Evolutionary conservation across 2,113 vertebrate genomes (phyloP), one percentile per base, ranked within the genome.

Genomic region (Polypterus senegalus): DNA sequence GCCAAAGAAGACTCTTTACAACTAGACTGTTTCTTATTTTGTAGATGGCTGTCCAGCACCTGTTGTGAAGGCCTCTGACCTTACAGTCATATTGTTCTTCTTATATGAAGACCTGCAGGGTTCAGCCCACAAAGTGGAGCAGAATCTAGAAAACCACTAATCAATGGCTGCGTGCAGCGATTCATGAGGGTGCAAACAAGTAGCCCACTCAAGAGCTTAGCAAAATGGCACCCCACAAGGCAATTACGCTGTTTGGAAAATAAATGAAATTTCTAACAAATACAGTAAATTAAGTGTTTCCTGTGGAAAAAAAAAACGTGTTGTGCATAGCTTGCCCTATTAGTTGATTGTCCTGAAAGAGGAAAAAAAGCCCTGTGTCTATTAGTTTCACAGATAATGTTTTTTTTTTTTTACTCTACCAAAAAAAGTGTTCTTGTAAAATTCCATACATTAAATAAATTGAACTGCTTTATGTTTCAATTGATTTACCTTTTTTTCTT

Each of bases 251-350:
- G 77, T 80, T 77, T 73, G 64, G 62, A 74, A 82, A 82, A 81
- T 76, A 79, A 76, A 80, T 66, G 65, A 77, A 83, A 81, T 77
- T 67, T 79, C 73, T 68, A 74, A 78, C 76, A 83, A 79, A 81
- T 68, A 80, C 75, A 70, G 76, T 75, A 80, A 79, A 81, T 83
- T 64, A 81, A 81, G 76, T 75, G 80, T 79, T 82, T 81, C 74
- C 69, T 54, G 70, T 73, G 65, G 63, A 59, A 66, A 63, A 48
- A 67, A 68, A 65, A 70, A 67, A 27, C 2, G 27, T 27, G 27
- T 27, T 27, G 27, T 27, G 27, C 27, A 27, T 27, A 27, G 27
- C 27, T 27, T 27, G 27, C 27, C 27, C 27, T 27, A 27, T 27
- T 27, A 27, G 27, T 27, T 27, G 27, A 27, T 27, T 27, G 27